phyloP scores from a whole-genome alignment of 2,113 vertebrate species.

The Cavia porcellus region DNA sequence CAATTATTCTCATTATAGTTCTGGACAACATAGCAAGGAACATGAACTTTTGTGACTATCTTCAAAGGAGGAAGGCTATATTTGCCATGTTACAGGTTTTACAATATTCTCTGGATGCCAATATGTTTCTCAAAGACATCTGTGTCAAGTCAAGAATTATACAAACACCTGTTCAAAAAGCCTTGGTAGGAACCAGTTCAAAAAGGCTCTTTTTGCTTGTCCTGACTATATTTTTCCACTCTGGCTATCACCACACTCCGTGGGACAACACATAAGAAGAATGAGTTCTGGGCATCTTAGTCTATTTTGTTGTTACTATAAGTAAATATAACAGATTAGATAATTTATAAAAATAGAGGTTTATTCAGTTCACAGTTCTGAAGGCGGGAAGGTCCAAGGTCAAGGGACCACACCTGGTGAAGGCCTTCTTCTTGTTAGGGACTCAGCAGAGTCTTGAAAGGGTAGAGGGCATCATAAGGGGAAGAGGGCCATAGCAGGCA shows the following conservation, averaged over 20 bases:
- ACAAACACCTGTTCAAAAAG: background rate
- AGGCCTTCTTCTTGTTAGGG: background rate
- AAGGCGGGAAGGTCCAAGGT: background rate
- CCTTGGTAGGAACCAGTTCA: background rate
- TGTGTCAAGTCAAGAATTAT: background rate
- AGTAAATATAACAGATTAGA: background rate
- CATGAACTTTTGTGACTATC: background rate
- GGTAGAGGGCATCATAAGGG: background rate
- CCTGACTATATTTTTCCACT: background rate
- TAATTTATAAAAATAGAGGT: background rate
- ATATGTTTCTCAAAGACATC: slow-evolving; percentile 32
- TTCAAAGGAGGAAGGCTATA: background rate
- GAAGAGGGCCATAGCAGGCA: background rate
- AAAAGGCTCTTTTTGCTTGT: background rate
- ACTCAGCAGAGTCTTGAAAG: background rate
- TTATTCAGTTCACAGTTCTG: background rate
- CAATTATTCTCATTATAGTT: background rate
- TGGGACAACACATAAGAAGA: background rate
- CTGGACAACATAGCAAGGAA: background rate
- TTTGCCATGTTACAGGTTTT: background rate
- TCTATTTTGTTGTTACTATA: background rate
- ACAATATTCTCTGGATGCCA: background rate
- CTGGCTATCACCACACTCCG: background rate
- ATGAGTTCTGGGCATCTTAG: background rate
- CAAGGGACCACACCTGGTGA: background rate